A percentile compares a stretch with the other conserved stretches of the same genome.
Conservation (phyloP, 2,888 invertebrate species). For the Rhagonycha fulva region DNA sequence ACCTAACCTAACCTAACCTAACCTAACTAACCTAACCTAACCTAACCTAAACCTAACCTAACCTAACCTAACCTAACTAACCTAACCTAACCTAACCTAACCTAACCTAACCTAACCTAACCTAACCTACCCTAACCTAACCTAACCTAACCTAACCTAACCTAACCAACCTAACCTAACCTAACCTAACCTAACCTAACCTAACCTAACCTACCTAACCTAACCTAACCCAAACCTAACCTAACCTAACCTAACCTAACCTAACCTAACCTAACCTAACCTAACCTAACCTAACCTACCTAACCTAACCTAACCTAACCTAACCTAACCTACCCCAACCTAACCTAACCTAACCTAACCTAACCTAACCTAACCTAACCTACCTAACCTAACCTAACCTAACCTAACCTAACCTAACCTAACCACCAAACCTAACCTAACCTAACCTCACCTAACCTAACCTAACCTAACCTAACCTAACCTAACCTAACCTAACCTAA, state of each 20-base stretch:
- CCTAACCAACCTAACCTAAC: constrained; percentile 13
- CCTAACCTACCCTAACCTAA: constrained; percentile 36
- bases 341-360: constrained; percentile 18
- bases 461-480: too few relatives aligned
- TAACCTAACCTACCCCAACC: constrained; percentile 11
- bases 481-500: too few relatives aligned
- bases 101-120: constrained; percentile 35
- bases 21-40: too few relatives aligned
- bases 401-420: too few relatives aligned
- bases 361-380: constrained; percentile 18
- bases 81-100: constrained; percentile 24
- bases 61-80: constrained; percentile 5
- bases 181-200: constrained; percentile 9
- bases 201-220: constrained; percentile 12
- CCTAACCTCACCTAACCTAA: too few relatives aligned
- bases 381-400: too few relatives aligned
- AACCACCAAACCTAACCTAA: too few relatives aligned
- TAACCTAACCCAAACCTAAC: constrained; percentile 11
- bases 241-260: constrained; percentile 5
- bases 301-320: constrained; percentile 17
- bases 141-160: constrained; percentile 36
- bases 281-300: constrained; percentile 10
- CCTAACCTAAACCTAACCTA: constrained; percentile 4
- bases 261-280: neutral
- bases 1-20: too few relatives aligned